Base-by-base conservation (phyloP, 2,797 vertebrate species). In the Callimico goeldii region DNA sequence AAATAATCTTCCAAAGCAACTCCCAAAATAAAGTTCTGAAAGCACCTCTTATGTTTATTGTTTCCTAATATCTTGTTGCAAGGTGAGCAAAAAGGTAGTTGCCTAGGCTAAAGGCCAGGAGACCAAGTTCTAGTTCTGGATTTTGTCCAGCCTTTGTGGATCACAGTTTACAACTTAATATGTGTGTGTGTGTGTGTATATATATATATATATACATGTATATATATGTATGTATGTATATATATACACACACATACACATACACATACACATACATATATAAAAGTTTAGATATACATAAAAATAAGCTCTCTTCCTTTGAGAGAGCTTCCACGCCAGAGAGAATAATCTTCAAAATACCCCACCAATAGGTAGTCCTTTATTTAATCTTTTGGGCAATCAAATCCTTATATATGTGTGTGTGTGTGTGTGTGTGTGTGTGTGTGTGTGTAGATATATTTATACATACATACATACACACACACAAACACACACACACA, bases 1-100 rank as follows among this genome's bases (percentile, higher is more conserved):
- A 15, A 88, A 75, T 0, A 50, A 55, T 91, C 75, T 95, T 77
- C 55, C 36, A 94, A 79, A 87, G 5, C 30, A 92, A 87, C 46
- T 84, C 33, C 64, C 75, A 94, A 86, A 94, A 70, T 46, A 67
- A 90, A 61, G 50, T 82, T 88, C 55, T 79, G 4, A 24, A 88
- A 52, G 61, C 22, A 33, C 10, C 28, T 77, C 36, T 20, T 8
- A 28, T 76, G 80, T 92, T 89, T 83, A 12, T 19, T 52, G 36
- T 43, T 93, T 77, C n/a, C 90, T 57, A 39, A 39, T 24, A 28
- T n/a, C 28, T 76, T 58, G 12, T 41, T 52, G 28, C 4, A 10
- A 43, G 4, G n/a, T 30, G 26, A 70, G 36, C 77, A 86, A 46
- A 79, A 84, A 85, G 30, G 22, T 15, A 70, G 28, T 52, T 5